These are phyloP conservation scores for Corythoichthys haematopterus DNA, from an alignment of 2,113 vertebrate genomes.

Conservation along the genomic window DNA sequence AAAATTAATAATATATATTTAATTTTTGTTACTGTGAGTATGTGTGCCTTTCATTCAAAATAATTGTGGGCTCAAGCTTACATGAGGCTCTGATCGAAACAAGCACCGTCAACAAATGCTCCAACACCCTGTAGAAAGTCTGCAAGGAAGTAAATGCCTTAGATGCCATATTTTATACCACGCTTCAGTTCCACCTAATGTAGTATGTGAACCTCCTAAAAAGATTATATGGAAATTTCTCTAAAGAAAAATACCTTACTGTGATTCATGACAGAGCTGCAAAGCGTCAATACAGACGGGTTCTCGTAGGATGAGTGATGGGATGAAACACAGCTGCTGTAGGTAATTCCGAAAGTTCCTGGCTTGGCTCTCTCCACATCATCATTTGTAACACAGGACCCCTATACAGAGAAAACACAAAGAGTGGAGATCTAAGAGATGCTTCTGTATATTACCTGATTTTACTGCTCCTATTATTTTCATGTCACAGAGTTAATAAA, in stretches of 20 bases:
- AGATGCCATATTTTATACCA: neutral
- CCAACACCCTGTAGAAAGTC: neutral
- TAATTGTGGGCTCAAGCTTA: neutral
- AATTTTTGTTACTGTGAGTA: too few relatives aligned
- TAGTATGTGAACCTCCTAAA: constrained; percentile 13
- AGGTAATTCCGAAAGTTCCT: constrained; percentile 31
- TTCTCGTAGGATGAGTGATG: constrained; percentile 28
- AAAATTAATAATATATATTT: too few relatives aligned
- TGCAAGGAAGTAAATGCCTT: neutral
- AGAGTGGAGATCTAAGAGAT: constrained; percentile 37
- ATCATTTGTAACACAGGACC: constrained; percentile 51
- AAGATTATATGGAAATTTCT: constrained; percentile 11
- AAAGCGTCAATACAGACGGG: constrained; percentile 7
- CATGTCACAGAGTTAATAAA: neutral
- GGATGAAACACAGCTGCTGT: constrained; percentile 33
- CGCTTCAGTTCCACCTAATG: neutral
- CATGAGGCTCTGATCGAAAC: neutral
- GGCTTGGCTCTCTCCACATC: constrained; percentile 44
- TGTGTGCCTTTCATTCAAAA: too few relatives aligned
- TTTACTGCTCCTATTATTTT: constrained; percentile 1
- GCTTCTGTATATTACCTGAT: constrained; percentile 2
- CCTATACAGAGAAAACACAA: constrained; percentile 11
- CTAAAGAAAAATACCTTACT: constrained; percentile 15
- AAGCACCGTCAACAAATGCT: neutral
- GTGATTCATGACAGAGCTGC: constrained; percentile 37